These are phyloP conservation scores for Tolypeutes matacus DNA, from an alignment of 2,797 vertebrate genomes.

Conservation along the genomic window DNA sequence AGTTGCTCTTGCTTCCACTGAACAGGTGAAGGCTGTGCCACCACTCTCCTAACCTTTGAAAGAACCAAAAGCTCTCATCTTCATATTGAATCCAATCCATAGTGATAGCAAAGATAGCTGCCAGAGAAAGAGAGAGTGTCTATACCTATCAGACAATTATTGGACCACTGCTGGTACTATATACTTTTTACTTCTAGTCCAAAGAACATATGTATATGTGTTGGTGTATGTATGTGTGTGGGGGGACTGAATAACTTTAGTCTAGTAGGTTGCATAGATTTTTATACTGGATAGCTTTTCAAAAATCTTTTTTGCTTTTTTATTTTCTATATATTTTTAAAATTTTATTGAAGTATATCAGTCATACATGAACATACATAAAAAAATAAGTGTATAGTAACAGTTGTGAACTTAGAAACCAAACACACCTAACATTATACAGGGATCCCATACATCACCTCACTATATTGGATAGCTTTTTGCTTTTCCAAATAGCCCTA, in stretches of 20 bases:
- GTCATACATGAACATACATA: no score
- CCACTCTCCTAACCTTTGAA: not conserved
- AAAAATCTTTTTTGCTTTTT: no score
- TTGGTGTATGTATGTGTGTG: no score
- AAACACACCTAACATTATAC: no score
- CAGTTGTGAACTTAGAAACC: no score
- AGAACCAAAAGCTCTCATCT: not conserved
- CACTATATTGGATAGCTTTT: constrained; percentile 1
- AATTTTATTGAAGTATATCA: no score
- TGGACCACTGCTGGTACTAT: not conserved
- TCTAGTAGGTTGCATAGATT: not conserved
- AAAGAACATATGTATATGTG: not conserved
- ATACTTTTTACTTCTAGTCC: not conserved
- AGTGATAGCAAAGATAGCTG: not conserved
- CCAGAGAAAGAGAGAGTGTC: not conserved
- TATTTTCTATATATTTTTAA: no score
- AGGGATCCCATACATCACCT: no score
- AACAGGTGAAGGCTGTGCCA: not conserved
- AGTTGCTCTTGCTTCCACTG: not conserved
- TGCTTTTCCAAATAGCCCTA: not conserved
- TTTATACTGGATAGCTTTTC: not conserved
- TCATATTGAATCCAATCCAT: not conserved
- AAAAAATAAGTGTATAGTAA: no score
- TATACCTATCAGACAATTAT: not conserved
- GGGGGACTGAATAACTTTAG: not conserved